phyloP scores from a whole-genome alignment of 2,113 vertebrate genomes.

The Sturnus vulgaris region DNA sequence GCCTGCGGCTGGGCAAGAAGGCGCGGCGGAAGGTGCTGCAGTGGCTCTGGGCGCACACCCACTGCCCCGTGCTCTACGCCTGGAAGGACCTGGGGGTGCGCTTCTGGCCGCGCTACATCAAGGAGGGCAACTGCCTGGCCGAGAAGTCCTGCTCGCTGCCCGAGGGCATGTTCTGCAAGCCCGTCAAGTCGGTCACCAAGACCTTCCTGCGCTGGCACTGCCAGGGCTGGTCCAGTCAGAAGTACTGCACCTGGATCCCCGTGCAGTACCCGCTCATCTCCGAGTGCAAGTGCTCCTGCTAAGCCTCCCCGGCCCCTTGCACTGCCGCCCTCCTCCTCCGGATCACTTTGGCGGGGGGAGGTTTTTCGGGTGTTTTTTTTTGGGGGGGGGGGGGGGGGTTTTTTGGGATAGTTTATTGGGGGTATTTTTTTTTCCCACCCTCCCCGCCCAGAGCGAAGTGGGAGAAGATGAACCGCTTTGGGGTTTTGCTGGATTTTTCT shows the following conservation, averaged over 20 bases:
- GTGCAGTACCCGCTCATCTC: slow-evolving; percentile 93
- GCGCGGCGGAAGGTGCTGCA: slow-evolving; percentile 88
- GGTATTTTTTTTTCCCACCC: neutral
- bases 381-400: neutral
- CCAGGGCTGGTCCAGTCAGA: slow-evolving; percentile 89
- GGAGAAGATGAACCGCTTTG: neutral
- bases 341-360: neutral
- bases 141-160: slow-evolving; percentile 90
- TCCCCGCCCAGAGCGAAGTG: neutral
- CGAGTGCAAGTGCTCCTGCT: slow-evolving; percentile 94
- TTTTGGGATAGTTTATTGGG: neutral
- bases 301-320: slow-evolving; percentile 78
- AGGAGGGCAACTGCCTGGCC: slow-evolving; percentile 88
- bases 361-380: neutral
- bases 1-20: slow-evolving; percentile 86
- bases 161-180: slow-evolving; percentile 91
- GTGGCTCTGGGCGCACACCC: slow-evolving; percentile 89
- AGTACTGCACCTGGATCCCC: slow-evolving; percentile 93
- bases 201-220: slow-evolving; percentile 91
- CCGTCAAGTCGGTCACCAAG: slow-evolving; percentile 88
- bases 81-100: slow-evolving; percentile 91
- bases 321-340: slow-evolving; percentile 58
- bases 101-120: slow-evolving; percentile 93
- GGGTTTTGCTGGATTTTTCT: neutral
- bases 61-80: slow-evolving; percentile 87